Base-by-base conservation (phyloP, 2,797 vertebrate species). In the Triplophysa bombifrons region DNA sequence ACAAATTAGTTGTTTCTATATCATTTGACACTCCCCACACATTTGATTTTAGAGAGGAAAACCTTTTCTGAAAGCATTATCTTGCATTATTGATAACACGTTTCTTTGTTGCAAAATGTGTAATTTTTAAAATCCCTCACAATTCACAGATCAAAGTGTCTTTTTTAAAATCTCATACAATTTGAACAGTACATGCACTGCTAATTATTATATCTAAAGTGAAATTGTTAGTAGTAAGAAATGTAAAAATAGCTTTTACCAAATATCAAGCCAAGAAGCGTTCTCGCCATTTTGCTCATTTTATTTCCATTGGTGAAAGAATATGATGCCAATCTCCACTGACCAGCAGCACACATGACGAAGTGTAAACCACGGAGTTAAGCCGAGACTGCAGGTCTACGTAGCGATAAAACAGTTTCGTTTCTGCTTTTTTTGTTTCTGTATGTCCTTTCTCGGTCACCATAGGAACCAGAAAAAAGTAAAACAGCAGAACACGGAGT, bases 241-340 rank as follows among this genome's bases (percentile, higher is more conserved):
- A 61, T 67, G 12, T 19, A 17, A 34, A 60, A 69, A 60, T 0
- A 22, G 2, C 0, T 17, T 38, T 70, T 70, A 77, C 75, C 75
- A 25, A 77, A 9, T 10, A 41, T 77, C 17, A 77, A 25, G n/a
- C 58, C 11, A 60, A 70, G 55, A 3, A 61, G 66, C 2, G 4
- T 10, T 51, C 66, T 70, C 55, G 58, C 25, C 75, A 70, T 77
- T 70, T 70, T 16, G 11, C 13, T 77, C 17, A n/a, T 20, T 41
- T 13, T 68, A 60, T 41, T 16, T 22, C 60, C n/a, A 38, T 61
- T 19, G 44, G n/a, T 20, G 19, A 25, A 4, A 38, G 19, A 10
- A 11, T 2, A 20, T 58, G 44, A 20, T 56, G 12, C 20, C 3
- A 17, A 17, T 38, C n/a, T 70, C 27, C 4, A 22, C 14, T 13